Evolutionary conservation across 2,797 vertebrate genomes (phyloP), one percentile per base, ranked within the genome.

Genomic region (Lepilemur ruficaudatus): DNA sequence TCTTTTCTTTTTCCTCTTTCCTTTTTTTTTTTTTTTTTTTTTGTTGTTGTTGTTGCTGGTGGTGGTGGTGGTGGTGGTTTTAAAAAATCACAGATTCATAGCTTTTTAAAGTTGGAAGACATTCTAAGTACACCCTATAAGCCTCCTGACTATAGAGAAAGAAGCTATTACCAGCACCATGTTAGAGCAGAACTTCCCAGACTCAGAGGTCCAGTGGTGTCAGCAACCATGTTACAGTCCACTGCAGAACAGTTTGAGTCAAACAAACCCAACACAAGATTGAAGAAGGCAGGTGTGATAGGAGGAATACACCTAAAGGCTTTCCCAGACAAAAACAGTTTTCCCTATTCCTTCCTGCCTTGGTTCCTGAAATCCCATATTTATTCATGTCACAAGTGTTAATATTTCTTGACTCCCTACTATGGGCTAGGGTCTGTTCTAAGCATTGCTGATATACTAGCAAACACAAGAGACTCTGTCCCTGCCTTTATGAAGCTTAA

Each of bases 81-180:
- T 93, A 75, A 73, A 59, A 83, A 65, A 79, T 67, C 59, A 52
- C 38, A 83, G 30, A 55, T 69, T 91, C 46, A 76, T 32, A 91
- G 73, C 5, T 86, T 96, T 94, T 94, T 82, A 93, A 90, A 73
- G 48, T 55, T 92, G 46, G 13, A 91, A 67, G 55, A 55, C 59
- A 75, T 69, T 81, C n/a, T 90, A 86, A 90, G 48, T 22, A 52
- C 32, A 78, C 15, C 22, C 83, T 78, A 75, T 59, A 2, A 83
- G 52, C 15, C 43, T 69, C 28, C 28, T 52, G 38, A 50, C 20
- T 61, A 4, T 8, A 61, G 11, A 38, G 22, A 78, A 46, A 78
- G 10, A 25, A 91, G 20, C 17, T 82, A 61, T 22, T 57, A 78
- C 14, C n/a, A 80, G 55, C 15, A 78, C 52, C 41, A 28, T 4